A percentile compares a stretch with the other conserved stretches of the same genome.
These are phyloP conservation scores for Stenoptilia bipunctidactyla DNA, from an alignment of 2,888 invertebrate genomes.

Conservation along the genomic window DNA sequence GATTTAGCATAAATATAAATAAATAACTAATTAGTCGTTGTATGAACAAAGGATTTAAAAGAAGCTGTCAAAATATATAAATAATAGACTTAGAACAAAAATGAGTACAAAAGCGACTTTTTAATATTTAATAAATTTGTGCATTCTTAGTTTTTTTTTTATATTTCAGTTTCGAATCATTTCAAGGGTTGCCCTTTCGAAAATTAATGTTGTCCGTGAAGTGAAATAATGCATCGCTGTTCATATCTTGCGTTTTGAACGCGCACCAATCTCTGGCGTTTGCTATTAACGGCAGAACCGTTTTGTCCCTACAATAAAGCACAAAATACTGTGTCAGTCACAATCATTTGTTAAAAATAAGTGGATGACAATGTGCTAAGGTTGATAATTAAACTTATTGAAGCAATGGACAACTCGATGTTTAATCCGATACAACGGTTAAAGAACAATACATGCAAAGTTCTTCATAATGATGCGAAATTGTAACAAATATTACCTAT, in stretches of 20 bases:
- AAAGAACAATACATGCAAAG: too few relatives aligned
- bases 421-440: too few relatives aligned
- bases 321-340: conserved; percentile 43
- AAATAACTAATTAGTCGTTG: conserved; percentile 23
- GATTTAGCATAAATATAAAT: conserved; percentile 37
- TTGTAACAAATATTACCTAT: too few relatives aligned
- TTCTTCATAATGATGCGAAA: too few relatives aligned
- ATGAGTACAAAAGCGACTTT: conserved; percentile 36
- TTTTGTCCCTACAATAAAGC: conserved; percentile 53
- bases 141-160: conserved; percentile 58
- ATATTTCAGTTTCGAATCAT: conserved; percentile 21
- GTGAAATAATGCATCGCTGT: conserved; percentile 39
- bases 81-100: conserved; percentile 35
- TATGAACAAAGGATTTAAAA: conserved; percentile 33
- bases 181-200: conserved; percentile 41
- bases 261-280: conserved; percentile 61
- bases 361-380: conserved; percentile 14
- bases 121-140: conserved; percentile 56
- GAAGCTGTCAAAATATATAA: conserved; percentile 63
- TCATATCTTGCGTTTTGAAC: conserved; percentile 33
- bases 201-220: conserved; percentile 36
- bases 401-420: too few relatives aligned
- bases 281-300: conserved; percentile 56
- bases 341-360: conserved; percentile 15
- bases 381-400: too few relatives aligned